Conservation (phyloP, 2,888 invertebrate species). For the Endotricha flammealis region DNA sequence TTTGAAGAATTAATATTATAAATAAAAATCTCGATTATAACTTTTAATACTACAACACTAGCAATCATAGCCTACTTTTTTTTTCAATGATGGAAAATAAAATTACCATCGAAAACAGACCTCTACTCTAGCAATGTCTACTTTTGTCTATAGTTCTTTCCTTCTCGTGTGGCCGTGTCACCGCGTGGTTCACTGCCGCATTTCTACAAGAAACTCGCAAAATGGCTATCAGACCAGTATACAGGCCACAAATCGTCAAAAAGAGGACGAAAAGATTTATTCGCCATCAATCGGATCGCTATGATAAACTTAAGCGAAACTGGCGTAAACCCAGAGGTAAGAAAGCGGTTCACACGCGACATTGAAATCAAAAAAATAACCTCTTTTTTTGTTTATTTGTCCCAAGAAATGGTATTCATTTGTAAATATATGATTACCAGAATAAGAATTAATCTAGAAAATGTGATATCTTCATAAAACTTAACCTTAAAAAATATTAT, state of each 20-base stretch:
- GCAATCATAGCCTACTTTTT: constrained; percentile 25
- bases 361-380: constrained; percentile 7
- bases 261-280: constrained; percentile 99
- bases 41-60: neutral
- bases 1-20: too few species aligned
- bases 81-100: constrained; percentile 7
- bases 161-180: constrained; percentile 76
- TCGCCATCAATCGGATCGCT: constrained; percentile 98
- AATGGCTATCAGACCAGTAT: constrained; percentile 94
- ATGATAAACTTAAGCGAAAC: constrained; percentile 96
- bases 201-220: constrained; percentile 69
- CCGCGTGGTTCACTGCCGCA: constrained; percentile 74
- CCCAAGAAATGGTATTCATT: too few species aligned
- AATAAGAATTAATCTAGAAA: too few species aligned
- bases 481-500: too few species aligned
- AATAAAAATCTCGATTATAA: too few species aligned
- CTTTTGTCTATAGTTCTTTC: constrained; percentile 66
- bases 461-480: too few species aligned
- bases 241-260: constrained; percentile 94
- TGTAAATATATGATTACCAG: too few species aligned
- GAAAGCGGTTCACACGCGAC: constrained; percentile 15
- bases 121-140: constrained; percentile 50
- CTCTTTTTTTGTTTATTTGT: constrained; percentile 2
- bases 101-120: constrained; percentile 40
- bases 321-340: constrained; percentile 99